Conservation (phyloP, 1,140 invertebrate genomes). For the Pectinophora gossypiella region DNA sequence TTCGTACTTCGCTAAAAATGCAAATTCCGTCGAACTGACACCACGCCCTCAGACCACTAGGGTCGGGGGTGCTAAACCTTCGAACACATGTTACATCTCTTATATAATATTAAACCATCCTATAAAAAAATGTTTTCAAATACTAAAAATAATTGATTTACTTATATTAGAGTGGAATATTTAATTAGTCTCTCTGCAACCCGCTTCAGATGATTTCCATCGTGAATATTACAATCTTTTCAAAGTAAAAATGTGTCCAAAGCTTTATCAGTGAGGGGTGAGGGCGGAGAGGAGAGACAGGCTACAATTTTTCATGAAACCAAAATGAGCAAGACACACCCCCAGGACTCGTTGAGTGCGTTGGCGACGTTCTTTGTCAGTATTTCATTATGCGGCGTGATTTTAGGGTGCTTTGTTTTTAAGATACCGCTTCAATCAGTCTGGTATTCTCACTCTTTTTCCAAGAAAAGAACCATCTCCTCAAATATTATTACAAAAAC, state of each 20-base stretch:
- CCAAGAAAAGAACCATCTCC: no score
- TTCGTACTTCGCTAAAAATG: constrained; percentile 71
- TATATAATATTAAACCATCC: no score
- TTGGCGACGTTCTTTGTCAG: constrained; percentile 21
- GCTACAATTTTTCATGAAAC: constrained; percentile 61
- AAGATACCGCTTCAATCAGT: not conserved
- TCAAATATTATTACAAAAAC: no score
- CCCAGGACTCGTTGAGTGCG: constrained; percentile 24
- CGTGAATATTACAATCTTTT: no score
- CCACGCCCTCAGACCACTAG: constrained; percentile 41
- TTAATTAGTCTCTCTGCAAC: no score
- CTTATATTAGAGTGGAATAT: no score
- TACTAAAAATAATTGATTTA: no score
- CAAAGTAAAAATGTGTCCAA: not conserved
- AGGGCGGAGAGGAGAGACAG: constrained; percentile 17
- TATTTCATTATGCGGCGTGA: constrained; percentile 34
- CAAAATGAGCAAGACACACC: constrained; percentile 57
- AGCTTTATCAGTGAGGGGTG: not conserved
- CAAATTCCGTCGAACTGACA: constrained; percentile 60
- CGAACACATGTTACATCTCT: no score
- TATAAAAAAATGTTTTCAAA: no score
- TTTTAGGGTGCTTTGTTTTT: constrained; percentile 2
- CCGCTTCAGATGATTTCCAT: no score
- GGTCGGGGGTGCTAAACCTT: not conserved
- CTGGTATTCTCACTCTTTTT: no score